Evolutionary conservation across 2,113 vertebrate species (phyloP).

Genomic region (Ondatra zibethicus): DNA sequence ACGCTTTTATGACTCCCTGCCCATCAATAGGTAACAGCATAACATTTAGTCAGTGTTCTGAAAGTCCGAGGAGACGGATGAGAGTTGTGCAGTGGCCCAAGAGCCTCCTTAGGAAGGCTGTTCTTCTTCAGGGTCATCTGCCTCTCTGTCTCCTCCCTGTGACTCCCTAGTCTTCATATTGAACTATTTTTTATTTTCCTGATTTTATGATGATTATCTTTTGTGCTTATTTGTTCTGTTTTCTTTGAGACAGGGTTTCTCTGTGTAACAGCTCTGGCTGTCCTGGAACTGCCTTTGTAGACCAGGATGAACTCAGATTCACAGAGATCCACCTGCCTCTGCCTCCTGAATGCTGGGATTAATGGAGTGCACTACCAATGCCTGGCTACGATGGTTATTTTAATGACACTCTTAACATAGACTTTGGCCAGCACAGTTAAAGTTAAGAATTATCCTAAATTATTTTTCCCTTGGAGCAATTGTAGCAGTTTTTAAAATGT

Average conservation of each 20-base stretch:
- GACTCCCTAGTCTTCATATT: conserved; percentile 12
- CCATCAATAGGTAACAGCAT: neutral
- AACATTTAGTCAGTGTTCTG: neutral
- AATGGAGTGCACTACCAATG: neutral
- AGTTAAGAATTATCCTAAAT: conserved; percentile 28
- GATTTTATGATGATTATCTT: conserved; percentile 8
- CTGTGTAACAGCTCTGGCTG: neutral
- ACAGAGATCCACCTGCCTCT: neutral
- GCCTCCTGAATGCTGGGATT: neutral
- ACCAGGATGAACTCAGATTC: neutral
- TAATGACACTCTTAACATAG: neutral
- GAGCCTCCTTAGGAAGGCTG: neutral
- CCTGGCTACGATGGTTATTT: neutral
- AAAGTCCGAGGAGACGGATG: conserved; percentile 15
- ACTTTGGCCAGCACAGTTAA: conserved; percentile 29
- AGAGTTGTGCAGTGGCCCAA: neutral
- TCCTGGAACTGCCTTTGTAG: neutral
- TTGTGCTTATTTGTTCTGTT: neutral
- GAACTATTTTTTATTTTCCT: conserved; percentile 10
- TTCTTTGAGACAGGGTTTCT: neutral
- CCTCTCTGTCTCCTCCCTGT: neutral
- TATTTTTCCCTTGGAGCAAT: neutral
- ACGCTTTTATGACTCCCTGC: neutral
- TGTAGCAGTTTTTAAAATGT: neutral
- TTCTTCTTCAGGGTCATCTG: neutral